Evolutionary conservation across 1,140 invertebrate species (phyloP), one percentile per base, ranked within the genome.

Genomic region (Formica exsecta): DNA sequence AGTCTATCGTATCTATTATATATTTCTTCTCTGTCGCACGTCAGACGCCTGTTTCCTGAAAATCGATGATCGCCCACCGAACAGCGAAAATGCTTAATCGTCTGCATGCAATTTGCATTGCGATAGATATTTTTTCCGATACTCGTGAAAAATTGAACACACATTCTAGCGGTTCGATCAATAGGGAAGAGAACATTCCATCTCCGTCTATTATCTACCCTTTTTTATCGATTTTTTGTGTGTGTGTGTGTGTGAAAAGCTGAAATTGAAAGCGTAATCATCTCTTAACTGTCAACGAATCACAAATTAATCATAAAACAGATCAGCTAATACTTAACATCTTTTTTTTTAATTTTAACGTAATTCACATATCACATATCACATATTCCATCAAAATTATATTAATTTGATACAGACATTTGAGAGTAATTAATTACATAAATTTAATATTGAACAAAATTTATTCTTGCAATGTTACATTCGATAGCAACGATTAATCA

Each of bases 1-100:
- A 83, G 44, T 77, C 44, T 77, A 74, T 65, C 62, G 32, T 44
- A 32, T 83, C n/a, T 75, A 59, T 57, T 57, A 48, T 68, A 22
- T 48, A 29, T 66, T 44, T 5, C 48, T 68, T 29, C 54, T 32
- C 29, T 38, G 32, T 44, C 65, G 64, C 57, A 13, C 22, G 29
- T 65, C 48, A 77, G 70, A 41, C 32, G 16, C 25, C 22, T 57
- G 9, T 29, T 75, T 32, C 44, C 8, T 11, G 19, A 74, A 61
- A 83, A 74, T 83, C 48, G 13, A 83, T 74, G 13, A 62, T 48
- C 11, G 13, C 32, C 8, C 22, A 44, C 5, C 36, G 25, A 32
- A 29, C 25, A 29, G 22, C 79, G 32, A n/a, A 4, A 44, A 29
- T 54, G 51, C 22, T 68, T 51, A 65, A 57, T 22, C 32, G 8